phyloP scores from a whole-genome alignment of 2,113 vertebrate genomes.

The Oreocharis arfaki region DNA sequence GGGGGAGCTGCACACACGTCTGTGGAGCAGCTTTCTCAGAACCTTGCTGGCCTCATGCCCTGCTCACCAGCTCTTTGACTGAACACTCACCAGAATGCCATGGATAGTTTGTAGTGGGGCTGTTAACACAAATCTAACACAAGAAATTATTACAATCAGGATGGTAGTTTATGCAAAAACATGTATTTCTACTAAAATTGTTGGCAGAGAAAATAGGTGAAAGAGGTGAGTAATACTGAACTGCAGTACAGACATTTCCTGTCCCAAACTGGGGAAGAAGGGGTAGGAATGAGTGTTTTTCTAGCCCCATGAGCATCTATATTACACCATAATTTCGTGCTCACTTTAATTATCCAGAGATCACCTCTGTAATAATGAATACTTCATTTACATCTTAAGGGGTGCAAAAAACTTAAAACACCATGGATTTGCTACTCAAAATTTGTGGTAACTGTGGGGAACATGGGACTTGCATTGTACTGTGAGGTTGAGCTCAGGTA shows the following conservation, averaged over 20 bases:
- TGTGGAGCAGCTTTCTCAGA: neutral
- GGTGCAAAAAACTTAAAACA: neutral
- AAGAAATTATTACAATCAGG: neutral
- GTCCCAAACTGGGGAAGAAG: neutral
- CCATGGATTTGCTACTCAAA: neutral
- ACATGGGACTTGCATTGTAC: neutral
- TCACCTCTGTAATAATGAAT: neutral
- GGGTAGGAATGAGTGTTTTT: neutral
- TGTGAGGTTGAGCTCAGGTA: neutral
- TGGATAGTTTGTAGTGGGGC: neutral
- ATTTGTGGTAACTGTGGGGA: neutral
- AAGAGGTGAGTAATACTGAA: neutral
- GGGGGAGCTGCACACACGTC: neutral
- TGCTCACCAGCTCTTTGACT: neutral
- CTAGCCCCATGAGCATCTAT: neutral
- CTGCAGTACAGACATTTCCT: neutral
- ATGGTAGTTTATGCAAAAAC: neutral
- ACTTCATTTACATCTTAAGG: neutral
- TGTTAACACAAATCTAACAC: neutral
- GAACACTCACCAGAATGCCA: neutral
- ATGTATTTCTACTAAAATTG: neutral
- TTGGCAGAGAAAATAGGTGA: neutral
- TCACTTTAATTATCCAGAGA: neutral
- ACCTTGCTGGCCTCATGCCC: neutral
- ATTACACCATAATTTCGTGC: neutral